phyloP scores from a whole-genome alignment of 2,113 vertebrate genomes.

The Balaenoptera acutorostrata region DNA sequence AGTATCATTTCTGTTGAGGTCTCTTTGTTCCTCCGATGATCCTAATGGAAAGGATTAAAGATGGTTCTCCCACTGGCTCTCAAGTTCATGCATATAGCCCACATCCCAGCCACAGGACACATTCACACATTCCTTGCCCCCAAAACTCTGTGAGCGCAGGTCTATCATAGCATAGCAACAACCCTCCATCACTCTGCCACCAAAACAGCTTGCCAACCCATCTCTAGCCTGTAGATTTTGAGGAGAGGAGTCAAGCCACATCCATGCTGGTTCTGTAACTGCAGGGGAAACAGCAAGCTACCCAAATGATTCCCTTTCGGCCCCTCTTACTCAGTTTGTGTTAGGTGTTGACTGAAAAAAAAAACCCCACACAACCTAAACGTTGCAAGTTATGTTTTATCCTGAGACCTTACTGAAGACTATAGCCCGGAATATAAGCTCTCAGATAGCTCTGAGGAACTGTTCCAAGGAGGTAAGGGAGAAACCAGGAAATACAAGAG shows the following conservation, averaged over 20 bases:
- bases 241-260: not conserved
- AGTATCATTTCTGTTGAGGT: not conserved
- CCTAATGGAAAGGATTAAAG: not conserved
- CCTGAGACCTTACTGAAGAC: not conserved
- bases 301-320: not conserved
- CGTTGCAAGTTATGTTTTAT: not conserved
- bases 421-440: not conserved
- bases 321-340: not conserved
- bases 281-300: not conserved
- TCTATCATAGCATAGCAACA: not conserved
- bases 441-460: not conserved
- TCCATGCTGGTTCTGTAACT: not conserved
- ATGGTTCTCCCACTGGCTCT: not conserved
- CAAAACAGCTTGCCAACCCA: not conserved
- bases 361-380: not conserved
- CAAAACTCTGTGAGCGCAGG: not conserved
- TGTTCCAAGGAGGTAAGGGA: not conserved
- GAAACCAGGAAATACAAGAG: not conserved
- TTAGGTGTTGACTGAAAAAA: not conserved
- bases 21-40: not conserved
- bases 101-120: not conserved
- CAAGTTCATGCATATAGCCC: not conserved
- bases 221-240: not conserved
- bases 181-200: not conserved
- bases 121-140: not conserved